Base-by-base conservation (phyloP, 2,797 vertebrate genomes). In the Lepilemur ruficaudatus region DNA sequence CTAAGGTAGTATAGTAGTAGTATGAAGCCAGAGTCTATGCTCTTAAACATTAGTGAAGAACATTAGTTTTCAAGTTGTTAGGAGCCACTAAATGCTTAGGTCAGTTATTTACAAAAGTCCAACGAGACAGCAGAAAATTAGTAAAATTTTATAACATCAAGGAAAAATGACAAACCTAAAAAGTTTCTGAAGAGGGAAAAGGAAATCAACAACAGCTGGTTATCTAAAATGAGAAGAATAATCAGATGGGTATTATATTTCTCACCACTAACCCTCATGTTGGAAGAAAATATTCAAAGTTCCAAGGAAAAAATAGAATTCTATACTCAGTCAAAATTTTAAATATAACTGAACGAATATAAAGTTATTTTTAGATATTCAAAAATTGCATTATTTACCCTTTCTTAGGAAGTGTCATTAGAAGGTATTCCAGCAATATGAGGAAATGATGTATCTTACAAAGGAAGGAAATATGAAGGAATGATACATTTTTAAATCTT, bases 271-370 rank as follows among this genome's bases (percentile, higher is more conserved):
- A 93, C 23, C n/a, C 28, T 89, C 43, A 65, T 30, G 46, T 88
- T 94, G 32, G 38, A 92, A 82, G 78, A 91, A 7, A 70, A 15
- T 83, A 73, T 91, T 87, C 92, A 93, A 88, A 55, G 55, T 72
- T 72, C 41, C 55, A 32, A 82, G 22, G 35, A 83, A 73, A 78
- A 52, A 76, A 89, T 79, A 79, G 80, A 57, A 65, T 73, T 65
- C 12, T 28, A 46, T 23, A 72, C 23, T 43, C 6, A 46, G 30
- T 59, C 13, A 65, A 76, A 91, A 55, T 61, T 46, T 94, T 38
- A 92, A 78, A n/a, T 78, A 72, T 50, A 14, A 83, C 2, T 50
- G 79, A 46, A 22, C n/a, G 55, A 18, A 72, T 80, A 72, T 69
- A 76, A 73, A 63, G 3, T 28, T 59, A 80, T 80, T 57, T 75